These are phyloP conservation scores for Aricia agestis DNA, from an alignment of 1,140 invertebrate species.

Conservation along the genomic window DNA sequence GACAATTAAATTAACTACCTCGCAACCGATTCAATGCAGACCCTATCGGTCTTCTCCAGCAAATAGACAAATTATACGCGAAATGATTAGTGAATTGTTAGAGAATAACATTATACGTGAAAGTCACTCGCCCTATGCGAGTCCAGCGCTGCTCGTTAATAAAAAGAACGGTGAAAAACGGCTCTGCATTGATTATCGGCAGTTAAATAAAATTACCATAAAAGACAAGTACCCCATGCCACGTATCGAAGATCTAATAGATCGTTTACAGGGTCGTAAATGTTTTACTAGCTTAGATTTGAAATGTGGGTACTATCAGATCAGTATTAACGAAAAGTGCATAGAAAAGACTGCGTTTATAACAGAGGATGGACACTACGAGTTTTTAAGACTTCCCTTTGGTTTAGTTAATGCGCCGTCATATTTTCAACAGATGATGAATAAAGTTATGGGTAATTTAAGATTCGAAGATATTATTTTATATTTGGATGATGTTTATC, in stretches of 20 bases:
- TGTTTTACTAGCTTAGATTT: background rate
- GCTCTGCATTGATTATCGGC: background rate
- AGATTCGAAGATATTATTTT: no score
- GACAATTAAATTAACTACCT: conserved; percentile 3
- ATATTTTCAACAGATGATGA: no score
- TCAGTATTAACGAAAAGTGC: background rate
- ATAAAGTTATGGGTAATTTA: no score
- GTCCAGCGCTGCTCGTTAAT: conserved; percentile 23
- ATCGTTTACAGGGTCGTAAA: background rate
- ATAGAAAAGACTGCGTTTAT: background rate
- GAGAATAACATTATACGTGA: conserved; percentile 14
- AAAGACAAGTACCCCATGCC: background rate
- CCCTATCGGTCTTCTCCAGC: conserved; percentile 4
- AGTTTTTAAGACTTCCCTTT: background rate
- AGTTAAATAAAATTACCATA: background rate
- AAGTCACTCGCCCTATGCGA: conserved; percentile 9
- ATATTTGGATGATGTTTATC: no score
- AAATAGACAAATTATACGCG: conserved; percentile 15
- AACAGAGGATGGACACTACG: background rate
- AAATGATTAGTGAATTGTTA: conserved; percentile 8
- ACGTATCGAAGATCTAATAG: background rate
- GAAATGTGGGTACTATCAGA: background rate
- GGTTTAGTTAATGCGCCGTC: background rate
- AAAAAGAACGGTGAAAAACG: background rate
- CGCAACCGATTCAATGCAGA: conserved; percentile 12